phyloP scores from a whole-genome alignment of 2,888 invertebrate genomes.

The Nomada goodeniana region DNA sequence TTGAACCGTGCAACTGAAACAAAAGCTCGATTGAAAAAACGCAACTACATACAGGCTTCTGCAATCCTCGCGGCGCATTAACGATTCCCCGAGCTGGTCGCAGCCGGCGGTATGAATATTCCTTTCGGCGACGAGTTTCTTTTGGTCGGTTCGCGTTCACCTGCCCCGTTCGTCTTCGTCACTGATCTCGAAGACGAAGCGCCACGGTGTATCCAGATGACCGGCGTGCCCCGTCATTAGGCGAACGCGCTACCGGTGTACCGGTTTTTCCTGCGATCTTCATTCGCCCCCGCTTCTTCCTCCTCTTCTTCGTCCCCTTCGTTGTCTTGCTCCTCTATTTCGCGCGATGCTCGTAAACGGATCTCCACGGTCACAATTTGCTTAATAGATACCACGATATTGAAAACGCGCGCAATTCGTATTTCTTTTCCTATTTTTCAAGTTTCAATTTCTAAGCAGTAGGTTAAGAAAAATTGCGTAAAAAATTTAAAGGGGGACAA shows the following conservation, averaged over 20 bases:
- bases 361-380: no score
- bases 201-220: conserved; percentile 60
- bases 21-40: no score
- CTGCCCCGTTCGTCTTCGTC: conserved; percentile 74
- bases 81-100: conserved; percentile 53
- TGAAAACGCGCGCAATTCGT: no score
- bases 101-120: conserved; percentile 64
- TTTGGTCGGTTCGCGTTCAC: conserved; percentile 45
- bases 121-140: conserved; percentile 64
- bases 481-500: no score
- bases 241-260: conserved; percentile 67
- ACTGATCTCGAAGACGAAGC: conserved; percentile 57
- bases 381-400: no score
- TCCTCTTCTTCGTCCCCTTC: conserved; percentile 6
- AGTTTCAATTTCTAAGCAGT: no score
- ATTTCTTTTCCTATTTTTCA: no score
- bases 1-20: no score
- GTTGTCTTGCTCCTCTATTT: conserved; percentile 5
- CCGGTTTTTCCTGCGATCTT: conserved; percentile 68
- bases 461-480: no score
- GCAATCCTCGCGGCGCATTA: conserved; percentile 25
- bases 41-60: background rate
- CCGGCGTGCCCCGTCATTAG: conserved; percentile 67
- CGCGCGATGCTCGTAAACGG: conserved; percentile 10
- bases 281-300: conserved; percentile 33